A percentile compares a stretch with the other conserved stretches of the same genome.
These are phyloP conservation scores for Poeciliopsis occidentalis DNA, from an alignment of 2,113 vertebrate species.

Conservation along the genomic window DNA sequence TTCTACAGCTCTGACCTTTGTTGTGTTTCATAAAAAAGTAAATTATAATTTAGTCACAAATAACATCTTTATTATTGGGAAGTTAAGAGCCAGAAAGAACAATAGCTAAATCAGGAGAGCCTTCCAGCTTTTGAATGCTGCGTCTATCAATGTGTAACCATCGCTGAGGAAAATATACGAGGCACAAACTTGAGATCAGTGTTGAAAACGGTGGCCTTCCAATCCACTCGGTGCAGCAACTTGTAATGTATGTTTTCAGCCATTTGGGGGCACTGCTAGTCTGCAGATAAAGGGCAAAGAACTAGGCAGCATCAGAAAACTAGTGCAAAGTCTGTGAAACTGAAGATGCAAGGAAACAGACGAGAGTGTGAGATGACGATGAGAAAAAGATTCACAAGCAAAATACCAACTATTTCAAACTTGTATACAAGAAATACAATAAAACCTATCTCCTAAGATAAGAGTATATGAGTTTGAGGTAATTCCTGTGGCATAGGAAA, in stretches of 20 bases:
- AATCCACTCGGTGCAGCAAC: slow-evolving; percentile 5
- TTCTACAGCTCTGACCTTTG: slow-evolving; percentile 3
- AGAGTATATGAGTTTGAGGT: slow-evolving; percentile 18
- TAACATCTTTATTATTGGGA: background rate
- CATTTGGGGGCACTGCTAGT: slow-evolving; percentile 77
- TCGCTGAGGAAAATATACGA: slow-evolving; percentile 8
- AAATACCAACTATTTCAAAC: slow-evolving; percentile 49
- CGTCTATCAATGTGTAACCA: slow-evolving; percentile 15
- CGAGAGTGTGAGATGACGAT: slow-evolving; percentile 48
- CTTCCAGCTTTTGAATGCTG: slow-evolving; percentile 4
- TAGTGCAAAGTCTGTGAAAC: slow-evolving; percentile 46
- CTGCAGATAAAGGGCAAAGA: slow-evolving; percentile 56
- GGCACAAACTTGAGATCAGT: slow-evolving; percentile 41
- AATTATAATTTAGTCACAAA: background rate
- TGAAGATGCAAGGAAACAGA: slow-evolving; percentile 50
- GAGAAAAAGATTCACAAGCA: slow-evolving; percentile 45
- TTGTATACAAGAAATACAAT: slow-evolving; percentile 31
- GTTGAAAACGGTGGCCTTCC: slow-evolving; percentile 11
- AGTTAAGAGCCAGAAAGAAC: background rate
- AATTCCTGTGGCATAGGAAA: slow-evolving; percentile 6
- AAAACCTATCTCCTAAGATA: slow-evolving; percentile 15
- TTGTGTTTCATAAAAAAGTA: background rate
- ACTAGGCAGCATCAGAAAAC: slow-evolving; percentile 39
- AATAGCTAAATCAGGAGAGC: background rate
- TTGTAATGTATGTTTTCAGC: slow-evolving; percentile 66